Percentiles rank a stretch among this genome's conserved stretches.
phyloP scores from a whole-genome alignment of 2,113 vertebrate species.

The Indri indri region DNA sequence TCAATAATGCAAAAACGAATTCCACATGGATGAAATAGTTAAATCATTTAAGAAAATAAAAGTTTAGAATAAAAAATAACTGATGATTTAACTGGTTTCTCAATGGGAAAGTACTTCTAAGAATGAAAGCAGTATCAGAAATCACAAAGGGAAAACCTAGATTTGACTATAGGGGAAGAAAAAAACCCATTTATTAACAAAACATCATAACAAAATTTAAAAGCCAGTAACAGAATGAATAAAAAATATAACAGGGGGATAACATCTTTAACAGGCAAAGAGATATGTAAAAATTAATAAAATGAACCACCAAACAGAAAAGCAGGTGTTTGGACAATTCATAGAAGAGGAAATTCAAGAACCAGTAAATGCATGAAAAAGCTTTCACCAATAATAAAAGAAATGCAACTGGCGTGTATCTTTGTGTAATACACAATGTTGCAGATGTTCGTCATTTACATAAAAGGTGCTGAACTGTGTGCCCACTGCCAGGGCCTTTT shows the following conservation, averaged over 20 bases:
- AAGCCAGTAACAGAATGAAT: neutral
- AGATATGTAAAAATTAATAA: neutral
- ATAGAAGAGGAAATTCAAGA: neutral
- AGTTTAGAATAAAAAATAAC: neutral
- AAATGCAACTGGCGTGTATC: neutral
- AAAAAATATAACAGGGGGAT: neutral
- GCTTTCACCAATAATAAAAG: neutral
- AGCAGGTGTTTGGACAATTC: neutral
- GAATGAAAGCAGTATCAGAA: neutral
- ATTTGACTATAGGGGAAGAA: neutral
- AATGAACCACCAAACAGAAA: neutral
- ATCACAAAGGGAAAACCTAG: neutral
- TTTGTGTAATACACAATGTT: neutral
- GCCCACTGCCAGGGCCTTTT: neutral
- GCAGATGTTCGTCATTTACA: neutral
- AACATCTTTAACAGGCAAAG: neutral
- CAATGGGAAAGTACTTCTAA: neutral
- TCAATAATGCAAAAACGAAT: neutral
- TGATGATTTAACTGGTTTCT: neutral
- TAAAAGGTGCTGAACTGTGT: neutral
- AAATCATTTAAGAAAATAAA: neutral
- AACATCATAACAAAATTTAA: neutral
- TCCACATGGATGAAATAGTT: neutral
- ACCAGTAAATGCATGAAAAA: neutral
- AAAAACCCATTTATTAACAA: neutral